Base-by-base conservation (phyloP, 1,140 invertebrate species). In the Chrysoperla carnea region DNA sequence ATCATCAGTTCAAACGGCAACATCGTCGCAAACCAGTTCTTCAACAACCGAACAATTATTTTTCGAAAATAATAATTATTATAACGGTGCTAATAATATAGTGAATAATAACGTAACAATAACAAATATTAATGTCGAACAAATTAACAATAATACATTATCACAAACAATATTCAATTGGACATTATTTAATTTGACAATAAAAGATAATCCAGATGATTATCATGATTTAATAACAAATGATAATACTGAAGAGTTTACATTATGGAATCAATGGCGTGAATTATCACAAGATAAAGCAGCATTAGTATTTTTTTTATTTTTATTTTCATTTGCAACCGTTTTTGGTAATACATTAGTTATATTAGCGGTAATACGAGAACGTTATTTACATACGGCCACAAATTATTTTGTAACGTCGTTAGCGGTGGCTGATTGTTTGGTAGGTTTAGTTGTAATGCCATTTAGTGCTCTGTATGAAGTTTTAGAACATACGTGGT, bases 371-470 rank as follows among this genome's bases (percentile, higher is more conserved):
- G 93, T 99, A 7, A 79, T 81, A 42, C 71, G 86, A 37, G 92
- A 96, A 63, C 70, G 89, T 48, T 76, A 84, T 39, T 62, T 96
- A 37, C 88, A 94, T 58, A 93, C 90, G 6, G 89, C 89, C 43
- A 98, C 93, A 39, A 98, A 98, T 67, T 98, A 96, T 66, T 96
- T 98, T 68, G 97, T 98, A 59, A 90, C 96, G 49, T 94, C 89
- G 46, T 68, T 98, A 50, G 94, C 93, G n/a, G 76, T 97, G 8
- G 94, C 94, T 9, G 94, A 98, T 68, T 75, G 97, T 14, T 72
- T 98, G 44, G 93, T 99, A 2, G 93, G 92, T 23, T 79, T 91
- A 6, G 76, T 94, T 37, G 94, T 97, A 45, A 99, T 99, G 94
- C 93, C 94, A 9, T 94, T 95, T 61, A 88, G 72, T 47, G 86